phyloP scores from a whole-genome alignment of 2,888 invertebrate species.

The Lasioglossum vierecki region DNA sequence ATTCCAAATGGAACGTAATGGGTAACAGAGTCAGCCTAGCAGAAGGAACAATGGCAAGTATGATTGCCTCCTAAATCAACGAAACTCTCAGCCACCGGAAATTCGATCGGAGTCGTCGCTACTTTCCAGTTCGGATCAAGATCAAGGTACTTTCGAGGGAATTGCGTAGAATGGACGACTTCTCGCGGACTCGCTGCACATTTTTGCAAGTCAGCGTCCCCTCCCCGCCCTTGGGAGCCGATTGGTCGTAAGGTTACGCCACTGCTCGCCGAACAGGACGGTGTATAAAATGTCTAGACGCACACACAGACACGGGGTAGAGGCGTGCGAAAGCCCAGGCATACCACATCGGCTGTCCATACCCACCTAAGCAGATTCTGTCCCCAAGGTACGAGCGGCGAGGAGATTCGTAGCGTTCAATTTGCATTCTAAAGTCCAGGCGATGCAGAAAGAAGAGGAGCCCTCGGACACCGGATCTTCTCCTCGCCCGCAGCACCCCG shows the following conservation, averaged over 20 bases:
- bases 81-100: background rate
- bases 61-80: background rate
- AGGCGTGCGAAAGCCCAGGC: slow-evolving; percentile 59
- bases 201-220: background rate
- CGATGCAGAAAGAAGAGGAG: slow-evolving; percentile 55
- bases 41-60: background rate
- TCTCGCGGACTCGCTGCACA: background rate
- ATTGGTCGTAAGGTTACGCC: slow-evolving; percentile 53
- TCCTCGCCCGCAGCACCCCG: slow-evolving; percentile 5
- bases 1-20: no score
- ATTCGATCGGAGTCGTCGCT: background rate
- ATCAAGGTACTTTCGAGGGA: background rate
- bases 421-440: slow-evolving; percentile 78
- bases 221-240: background rate
- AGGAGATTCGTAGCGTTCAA: slow-evolving; percentile 74
- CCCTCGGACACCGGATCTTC: slow-evolving; percentile 35
- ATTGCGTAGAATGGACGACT: background rate
- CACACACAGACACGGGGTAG: slow-evolving; percentile 38
- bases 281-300: slow-evolving; percentile 58
- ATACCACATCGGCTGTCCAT: slow-evolving; percentile 69
- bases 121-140: background rate
- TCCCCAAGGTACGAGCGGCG: slow-evolving; percentile 74
- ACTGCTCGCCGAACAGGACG: slow-evolving; percentile 49
- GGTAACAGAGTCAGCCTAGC: background rate
- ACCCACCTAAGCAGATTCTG: slow-evolving; percentile 76